phyloP scores from a whole-genome alignment of 2,113 vertebrate genomes.

The Arvicanthis niloticus region DNA sequence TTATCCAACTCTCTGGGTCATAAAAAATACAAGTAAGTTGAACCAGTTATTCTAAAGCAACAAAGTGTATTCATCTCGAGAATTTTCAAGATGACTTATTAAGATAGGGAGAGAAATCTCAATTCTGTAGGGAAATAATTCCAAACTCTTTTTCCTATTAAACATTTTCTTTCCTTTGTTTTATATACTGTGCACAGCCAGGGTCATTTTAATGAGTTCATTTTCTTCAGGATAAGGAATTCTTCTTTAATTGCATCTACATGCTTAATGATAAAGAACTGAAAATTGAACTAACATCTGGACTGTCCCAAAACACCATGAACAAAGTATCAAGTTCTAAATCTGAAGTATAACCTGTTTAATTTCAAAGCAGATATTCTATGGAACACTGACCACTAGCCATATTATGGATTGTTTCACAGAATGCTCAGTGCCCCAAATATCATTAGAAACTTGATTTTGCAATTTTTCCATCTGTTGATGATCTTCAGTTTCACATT shows the following conservation, averaged over 20 bases:
- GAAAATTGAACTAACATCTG: constrained; percentile 70
- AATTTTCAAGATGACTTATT: neutral
- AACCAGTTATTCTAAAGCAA: neutral
- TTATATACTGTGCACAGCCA: neutral
- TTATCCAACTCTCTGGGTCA: neutral
- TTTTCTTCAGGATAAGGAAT: neutral
- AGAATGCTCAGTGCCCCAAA: constrained; percentile 57
- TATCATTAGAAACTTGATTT: constrained; percentile 66
- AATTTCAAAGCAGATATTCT: constrained; percentile 66
- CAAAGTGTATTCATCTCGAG: neutral
- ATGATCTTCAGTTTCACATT: constrained; percentile 67
- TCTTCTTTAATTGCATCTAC: constrained; percentile 56
- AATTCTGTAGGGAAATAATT: neutral
- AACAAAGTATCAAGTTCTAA: constrained; percentile 64
- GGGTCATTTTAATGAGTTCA: constrained; percentile 18
- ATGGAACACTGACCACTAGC: constrained; percentile 72
- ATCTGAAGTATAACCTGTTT: constrained; percentile 58
- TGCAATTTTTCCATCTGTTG: constrained; percentile 66
- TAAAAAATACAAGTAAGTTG: neutral
- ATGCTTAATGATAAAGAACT: constrained; percentile 60
- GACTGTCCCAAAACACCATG: constrained; percentile 61
- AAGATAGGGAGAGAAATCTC: neutral
- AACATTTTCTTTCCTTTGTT: constrained; percentile 28
- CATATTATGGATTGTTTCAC: constrained; percentile 59
- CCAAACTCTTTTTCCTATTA: constrained; percentile 12